A percentile compares a stretch with the other conserved stretches of the same genome.
Conservation (phyloP, 2,888 invertebrate species). For the Hypolimnas misippus region DNA sequence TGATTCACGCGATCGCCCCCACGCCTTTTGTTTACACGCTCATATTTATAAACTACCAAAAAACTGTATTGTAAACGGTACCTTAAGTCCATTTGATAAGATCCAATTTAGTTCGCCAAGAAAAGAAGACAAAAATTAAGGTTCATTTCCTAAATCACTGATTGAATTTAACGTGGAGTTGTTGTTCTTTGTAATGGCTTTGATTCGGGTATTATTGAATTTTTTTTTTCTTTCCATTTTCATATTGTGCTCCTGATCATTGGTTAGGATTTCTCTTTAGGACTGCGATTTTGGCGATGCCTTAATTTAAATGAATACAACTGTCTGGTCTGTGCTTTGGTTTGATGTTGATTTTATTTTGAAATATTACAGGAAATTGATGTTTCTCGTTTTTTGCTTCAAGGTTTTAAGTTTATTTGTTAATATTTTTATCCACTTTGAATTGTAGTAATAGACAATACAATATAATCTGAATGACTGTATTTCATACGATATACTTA, state of each 20-base stretch:
- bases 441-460: no score
- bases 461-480: no score
- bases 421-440: no score
- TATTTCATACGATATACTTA: no score
- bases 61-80: slow-evolving; percentile 16
- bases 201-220: slow-evolving; percentile 40
- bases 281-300: not conserved
- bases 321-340: not conserved
- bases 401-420: no score
- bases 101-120: slow-evolving; percentile 39
- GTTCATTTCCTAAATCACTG: slow-evolving; percentile 39
- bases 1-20: slow-evolving; percentile 48
- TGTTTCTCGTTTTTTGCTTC: not conserved
- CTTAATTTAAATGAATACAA: not conserved
- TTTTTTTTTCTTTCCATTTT: slow-evolving; percentile 19
- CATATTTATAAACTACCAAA: slow-evolving; percentile 44
- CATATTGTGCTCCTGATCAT: slow-evolving; percentile 18
- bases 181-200: slow-evolving; percentile 46
- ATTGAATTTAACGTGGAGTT: slow-evolving; percentile 41
- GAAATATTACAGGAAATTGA: not conserved
- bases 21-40: slow-evolving; percentile 50
- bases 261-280: slow-evolving; percentile 10
- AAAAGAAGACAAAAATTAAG: slow-evolving; percentile 13
- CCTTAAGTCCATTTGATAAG: slow-evolving; percentile 37
- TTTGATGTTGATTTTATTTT: not conserved